Evolutionary conservation across 2,113 vertebrate genomes (phyloP).

Genomic region (Rhineura floridana): DNA sequence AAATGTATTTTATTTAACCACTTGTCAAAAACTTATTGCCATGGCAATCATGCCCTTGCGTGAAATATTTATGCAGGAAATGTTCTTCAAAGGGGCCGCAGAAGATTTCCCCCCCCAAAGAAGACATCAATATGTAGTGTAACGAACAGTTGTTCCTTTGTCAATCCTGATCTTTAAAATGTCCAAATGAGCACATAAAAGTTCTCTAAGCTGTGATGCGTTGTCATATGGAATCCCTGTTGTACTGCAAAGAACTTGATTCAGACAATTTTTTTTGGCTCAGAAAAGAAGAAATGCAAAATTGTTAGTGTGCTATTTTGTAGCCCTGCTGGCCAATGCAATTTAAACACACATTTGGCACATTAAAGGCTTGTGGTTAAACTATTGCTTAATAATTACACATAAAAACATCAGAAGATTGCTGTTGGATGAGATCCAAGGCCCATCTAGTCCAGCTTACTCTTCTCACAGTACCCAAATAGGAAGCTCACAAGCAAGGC

Average conservation of each 20-base stretch:
- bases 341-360: neutral
- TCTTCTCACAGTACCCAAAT: no score
- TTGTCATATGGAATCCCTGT: neutral
- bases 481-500: no score
- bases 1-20: neutral
- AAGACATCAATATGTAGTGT: neutral
- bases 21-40: slow-evolving; percentile 2
- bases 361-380: no score
- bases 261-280: neutral
- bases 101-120: neutral
- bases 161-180: neutral
- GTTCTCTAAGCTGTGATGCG: neutral
- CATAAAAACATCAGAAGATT: no score
- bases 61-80: neutral
- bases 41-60: neutral
- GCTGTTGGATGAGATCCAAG: no score
- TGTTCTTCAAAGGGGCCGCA: neutral
- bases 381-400: no score
- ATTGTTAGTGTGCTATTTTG: neutral
- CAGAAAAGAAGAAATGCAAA: neutral
- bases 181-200: neutral
- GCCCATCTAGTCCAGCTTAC: no score
- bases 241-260: neutral
- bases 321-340: neutral
- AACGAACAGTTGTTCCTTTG: neutral